Percentiles rank a stretch among this genome's conserved stretches.
phyloP scores from a whole-genome alignment of 2,797 vertebrate species.

The Myiotriccus ornatus region DNA sequence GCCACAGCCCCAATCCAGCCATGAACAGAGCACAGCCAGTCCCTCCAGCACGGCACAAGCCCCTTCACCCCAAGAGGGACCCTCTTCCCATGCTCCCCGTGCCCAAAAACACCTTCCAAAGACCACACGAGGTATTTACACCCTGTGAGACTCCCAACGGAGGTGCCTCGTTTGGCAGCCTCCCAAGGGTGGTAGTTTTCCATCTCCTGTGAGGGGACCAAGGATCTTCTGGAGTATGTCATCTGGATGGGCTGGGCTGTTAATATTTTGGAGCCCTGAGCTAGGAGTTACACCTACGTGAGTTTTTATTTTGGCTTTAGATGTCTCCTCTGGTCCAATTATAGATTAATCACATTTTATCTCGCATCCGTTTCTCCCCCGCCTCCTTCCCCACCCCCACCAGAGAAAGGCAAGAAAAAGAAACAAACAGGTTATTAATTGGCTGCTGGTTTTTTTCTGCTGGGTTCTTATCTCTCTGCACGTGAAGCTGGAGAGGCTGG shows the following conservation, averaged over 20 bases:
- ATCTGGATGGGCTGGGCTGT: constrained; percentile 32
- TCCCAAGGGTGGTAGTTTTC: neutral
- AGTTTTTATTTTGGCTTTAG: constrained; percentile 53
- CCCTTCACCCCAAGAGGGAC: neutral
- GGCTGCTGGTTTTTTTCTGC: constrained; percentile 24
- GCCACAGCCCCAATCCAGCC: neutral
- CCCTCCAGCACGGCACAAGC: neutral
- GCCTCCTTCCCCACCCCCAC: constrained; percentile 16
- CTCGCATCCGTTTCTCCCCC: constrained; percentile 21
- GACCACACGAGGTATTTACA: neutral
- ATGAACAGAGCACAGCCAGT: neutral
- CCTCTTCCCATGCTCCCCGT: neutral
- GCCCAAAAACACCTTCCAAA: neutral
- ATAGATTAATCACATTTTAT: constrained; percentile 61
- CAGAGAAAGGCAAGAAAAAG: neutral
- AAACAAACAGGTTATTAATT: constrained; percentile 15
- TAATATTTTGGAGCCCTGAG: constrained; percentile 40
- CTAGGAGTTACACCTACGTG: constrained; percentile 49
- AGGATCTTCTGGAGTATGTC: neutral
- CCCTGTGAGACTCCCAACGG: neutral
- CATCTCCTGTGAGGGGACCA: neutral
- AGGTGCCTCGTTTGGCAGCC: neutral
- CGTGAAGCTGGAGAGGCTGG: neutral
- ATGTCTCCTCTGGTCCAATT: constrained; percentile 48
- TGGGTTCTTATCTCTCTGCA: neutral